Evolutionary conservation across 2,888 invertebrate species (phyloP), one percentile per base, ranked within the genome.

Genomic region (Agonum fuliginosum): DNA sequence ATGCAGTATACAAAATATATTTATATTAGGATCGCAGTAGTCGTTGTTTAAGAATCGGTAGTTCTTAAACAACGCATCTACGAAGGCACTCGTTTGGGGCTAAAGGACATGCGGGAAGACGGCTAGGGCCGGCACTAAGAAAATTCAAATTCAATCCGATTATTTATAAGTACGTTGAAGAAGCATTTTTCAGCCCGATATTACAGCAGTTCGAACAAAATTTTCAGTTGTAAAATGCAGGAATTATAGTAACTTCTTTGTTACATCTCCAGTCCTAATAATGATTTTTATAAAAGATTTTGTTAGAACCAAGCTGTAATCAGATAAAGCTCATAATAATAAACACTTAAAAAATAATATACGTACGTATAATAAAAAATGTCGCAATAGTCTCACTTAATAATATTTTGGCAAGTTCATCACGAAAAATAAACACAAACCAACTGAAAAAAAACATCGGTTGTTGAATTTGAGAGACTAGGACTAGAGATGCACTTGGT

Each of bases 1-100:
- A 14, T 71, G 71, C 46, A 34, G 43, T 74, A 74, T 74, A 74
- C 62, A 74, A 71, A 74, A 74, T 74, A 74, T 74, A 74, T 62
- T 37, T 58, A 37, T 74, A 43, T 74, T 74, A 43, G 37, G 24
- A 74, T 74, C 54, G 71, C 73, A 58, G 41, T 62, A 30, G 58
- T 19, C 19, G n/a, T n/a, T 54, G 54, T 58, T 20, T 37, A 30
- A 17, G 54, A 41, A 37, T 58, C 58, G 41, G 22, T 10, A 34
- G 51, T 54, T 51, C 72, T 72, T 54, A 72, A 73, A 73, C 58
- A 73, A 58, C 73, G 54, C 58, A 22, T 14, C 41, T 24, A 46
- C 17, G 41, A 41, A 73, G 54, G 58, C 48, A 58, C 41, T 62
- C 58, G 30, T 62, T 46, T 12, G 58, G 30, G 58, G 27, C 54